Evolutionary conservation across 2,888 invertebrate genomes (phyloP).

Genomic region (Eurytoma californica): DNA sequence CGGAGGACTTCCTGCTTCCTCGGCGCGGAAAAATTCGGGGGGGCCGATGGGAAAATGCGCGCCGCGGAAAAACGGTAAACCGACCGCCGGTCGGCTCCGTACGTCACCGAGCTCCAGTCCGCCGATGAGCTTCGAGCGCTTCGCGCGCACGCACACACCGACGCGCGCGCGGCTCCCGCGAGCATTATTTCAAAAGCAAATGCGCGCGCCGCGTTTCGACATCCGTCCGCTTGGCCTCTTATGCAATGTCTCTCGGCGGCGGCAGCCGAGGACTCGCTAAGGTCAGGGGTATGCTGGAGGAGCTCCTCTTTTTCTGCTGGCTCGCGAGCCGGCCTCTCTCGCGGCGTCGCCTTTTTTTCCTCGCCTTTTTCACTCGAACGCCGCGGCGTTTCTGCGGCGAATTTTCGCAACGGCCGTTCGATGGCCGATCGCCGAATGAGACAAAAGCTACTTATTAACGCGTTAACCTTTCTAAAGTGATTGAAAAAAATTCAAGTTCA

Average conservation of each 20-base stretch:
- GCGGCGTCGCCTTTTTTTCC: background rate
- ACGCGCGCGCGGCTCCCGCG: background rate
- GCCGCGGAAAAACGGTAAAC: slow-evolving; percentile 33
- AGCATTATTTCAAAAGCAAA: slow-evolving; percentile 66
- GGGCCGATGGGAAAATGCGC: no score
- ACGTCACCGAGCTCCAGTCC: background rate
- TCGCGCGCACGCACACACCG: slow-evolving; percentile 60
- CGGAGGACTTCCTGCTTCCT: background rate
- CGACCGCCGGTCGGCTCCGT: slow-evolving; percentile 21
- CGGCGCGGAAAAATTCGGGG: no score
- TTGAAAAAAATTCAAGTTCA: no score
- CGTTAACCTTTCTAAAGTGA: no score
- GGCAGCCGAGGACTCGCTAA: slow-evolving; percentile 27
- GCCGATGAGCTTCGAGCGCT: slow-evolving; percentile 59
- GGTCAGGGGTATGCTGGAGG: slow-evolving; percentile 26
- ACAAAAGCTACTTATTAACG: no score
- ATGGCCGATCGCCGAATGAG: background rate
- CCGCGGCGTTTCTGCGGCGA: background rate
- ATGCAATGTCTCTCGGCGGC: slow-evolving; percentile 63
- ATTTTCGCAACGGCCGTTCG: slow-evolving; percentile 3
- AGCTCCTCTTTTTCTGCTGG: slow-evolving; percentile 50
- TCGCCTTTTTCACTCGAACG: background rate
- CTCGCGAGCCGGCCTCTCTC: background rate
- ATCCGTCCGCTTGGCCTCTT: slow-evolving; percentile 64
- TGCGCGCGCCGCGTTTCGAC: slow-evolving; percentile 65